Evolutionary conservation across 1,140 invertebrate species (phyloP), one percentile per base, ranked within the genome.

Genomic region (Drosophila guanche): DNA sequence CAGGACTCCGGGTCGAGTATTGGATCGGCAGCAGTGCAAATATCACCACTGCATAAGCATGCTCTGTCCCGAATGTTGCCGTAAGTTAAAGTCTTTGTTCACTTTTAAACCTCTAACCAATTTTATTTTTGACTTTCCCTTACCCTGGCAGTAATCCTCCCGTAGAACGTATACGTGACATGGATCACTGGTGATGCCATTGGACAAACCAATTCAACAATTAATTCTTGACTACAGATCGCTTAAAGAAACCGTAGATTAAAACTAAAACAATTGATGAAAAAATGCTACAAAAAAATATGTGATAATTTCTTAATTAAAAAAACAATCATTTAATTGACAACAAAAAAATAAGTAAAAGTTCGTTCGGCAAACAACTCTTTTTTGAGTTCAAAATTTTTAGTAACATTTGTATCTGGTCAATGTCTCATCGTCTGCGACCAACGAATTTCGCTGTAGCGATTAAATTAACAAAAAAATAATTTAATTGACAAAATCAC

Each of bases 1-100:
- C 91, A 91, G 76, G 92, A 92, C 45, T 92, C 92, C 1, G 77
- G 89, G 5, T 92, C 91, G n/a, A 92, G 91, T 25, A 91, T 92
- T 20, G 80, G 77, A 14, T 92, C 92, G n/a, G 90, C 90, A 5
- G 79, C 89, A 5, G 74, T 90, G 42, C 89, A 91, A 61, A 90
- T 91, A 20, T 86, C 90, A 27, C 88, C 90, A 22, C 62, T 91
- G 65, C 90, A 91, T 46, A 89, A 90, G 41, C 85, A 91, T 33
- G 76, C 90, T 8, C 33, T 91, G 57, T 77, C 91, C 40, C 66
- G 91, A 72, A 91, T 91, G 90, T 70, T 91, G 57, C 91, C 90
- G 90, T 91, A 75, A 89, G 84, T 84, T 53, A 6, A 54, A 25
- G 10, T 37, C 16, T 20, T 20, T 20, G 16, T 20, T 20, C 16